These are phyloP conservation scores for Acanthurus lineatus DNA, from an alignment of 2,797 vertebrate genomes.

Conservation along the genomic window DNA sequence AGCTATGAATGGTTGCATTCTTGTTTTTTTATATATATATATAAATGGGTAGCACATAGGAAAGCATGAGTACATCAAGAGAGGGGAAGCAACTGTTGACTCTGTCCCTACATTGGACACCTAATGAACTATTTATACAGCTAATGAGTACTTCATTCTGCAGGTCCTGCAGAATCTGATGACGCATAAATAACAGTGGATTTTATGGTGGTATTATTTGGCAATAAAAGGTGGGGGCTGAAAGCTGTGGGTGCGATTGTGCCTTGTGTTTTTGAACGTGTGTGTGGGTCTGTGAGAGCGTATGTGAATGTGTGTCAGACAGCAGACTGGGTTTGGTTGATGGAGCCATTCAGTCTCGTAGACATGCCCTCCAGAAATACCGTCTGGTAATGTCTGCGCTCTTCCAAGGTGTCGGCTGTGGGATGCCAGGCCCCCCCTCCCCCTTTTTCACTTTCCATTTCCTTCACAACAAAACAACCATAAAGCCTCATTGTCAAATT, in stretches of 20 bases:
- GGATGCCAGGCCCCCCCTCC: constrained; percentile 4
- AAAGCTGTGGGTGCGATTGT: constrained; percentile 25
- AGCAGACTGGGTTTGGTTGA: constrained; percentile 51
- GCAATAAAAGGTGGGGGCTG: constrained; percentile 34
- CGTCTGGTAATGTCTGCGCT: constrained; percentile 50
- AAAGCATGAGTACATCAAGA: neutral
- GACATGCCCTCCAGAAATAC: constrained; percentile 63
- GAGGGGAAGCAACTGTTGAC: constrained; percentile 25
- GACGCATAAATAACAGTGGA: constrained; percentile 65
- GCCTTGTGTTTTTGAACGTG: constrained; percentile 21
- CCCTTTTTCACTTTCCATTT: constrained; percentile 31
- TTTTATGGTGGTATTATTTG: constrained; percentile 74
- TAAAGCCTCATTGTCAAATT: constrained; percentile 38
- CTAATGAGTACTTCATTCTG: constrained; percentile 66
- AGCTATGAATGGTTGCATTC: neutral
- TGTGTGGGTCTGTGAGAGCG: constrained; percentile 9
- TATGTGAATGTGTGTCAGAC: constrained; percentile 38
- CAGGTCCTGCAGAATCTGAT: constrained; percentile 58
- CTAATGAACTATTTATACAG: constrained; percentile 66
- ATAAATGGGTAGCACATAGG: constrained; percentile 32
- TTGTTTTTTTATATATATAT: neutral
- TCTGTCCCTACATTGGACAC: constrained; percentile 34
- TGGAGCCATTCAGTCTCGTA: constrained; percentile 59
- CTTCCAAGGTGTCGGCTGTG: constrained; percentile 38
- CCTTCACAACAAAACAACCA: constrained; percentile 35